A percentile compares a stretch with the other conserved stretches of the same genome.
Conservation (phyloP, 2,888 invertebrate species). For the Papilio demoleus region DNA sequence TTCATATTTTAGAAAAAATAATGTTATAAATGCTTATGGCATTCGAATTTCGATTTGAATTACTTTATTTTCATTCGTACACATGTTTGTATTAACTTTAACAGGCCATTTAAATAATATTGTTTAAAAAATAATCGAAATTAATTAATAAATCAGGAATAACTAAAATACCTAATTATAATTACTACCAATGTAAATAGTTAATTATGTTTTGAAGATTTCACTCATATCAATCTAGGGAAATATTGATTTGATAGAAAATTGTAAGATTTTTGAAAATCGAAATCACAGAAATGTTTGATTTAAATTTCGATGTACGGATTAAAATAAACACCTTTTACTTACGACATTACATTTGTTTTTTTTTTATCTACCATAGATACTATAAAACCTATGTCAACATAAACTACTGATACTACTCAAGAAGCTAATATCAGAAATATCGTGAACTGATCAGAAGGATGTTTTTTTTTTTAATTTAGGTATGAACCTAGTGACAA, state of each 20-base stretch:
- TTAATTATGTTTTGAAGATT: conserved; percentile 79
- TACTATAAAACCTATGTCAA: too few relatives aligned
- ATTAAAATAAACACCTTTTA: conserved; percentile 80
- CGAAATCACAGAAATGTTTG: conserved; percentile 72
- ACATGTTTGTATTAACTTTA: conserved; percentile 6
- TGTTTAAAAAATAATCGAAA: conserved; percentile 59
- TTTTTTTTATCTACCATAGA: conserved; percentile 36
- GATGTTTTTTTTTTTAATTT: too few relatives aligned
- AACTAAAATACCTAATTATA: conserved; percentile 68
- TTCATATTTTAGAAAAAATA: conserved; percentile 22
- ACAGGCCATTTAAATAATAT: conserved; percentile 57
- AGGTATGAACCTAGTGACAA: too few relatives aligned
- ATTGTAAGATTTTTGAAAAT: conserved; percentile 72
- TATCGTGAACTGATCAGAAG: too few relatives aligned
- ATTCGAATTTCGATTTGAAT: conserved; percentile 18
- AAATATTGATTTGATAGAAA: conserved; percentile 76
- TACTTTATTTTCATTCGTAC: neutral
- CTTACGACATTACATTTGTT: conserved; percentile 48
- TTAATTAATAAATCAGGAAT: conserved; percentile 51
- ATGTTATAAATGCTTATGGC: conserved; percentile 5
- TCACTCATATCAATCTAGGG: conserved; percentile 81
- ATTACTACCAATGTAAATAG: conserved; percentile 74
- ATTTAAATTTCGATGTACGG: conserved; percentile 77
- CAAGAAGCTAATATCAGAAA: too few relatives aligned
- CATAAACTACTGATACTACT: too few relatives aligned